phyloP scores from a whole-genome alignment of 1,140 invertebrate genomes.

The Drosophila murphyi region DNA sequence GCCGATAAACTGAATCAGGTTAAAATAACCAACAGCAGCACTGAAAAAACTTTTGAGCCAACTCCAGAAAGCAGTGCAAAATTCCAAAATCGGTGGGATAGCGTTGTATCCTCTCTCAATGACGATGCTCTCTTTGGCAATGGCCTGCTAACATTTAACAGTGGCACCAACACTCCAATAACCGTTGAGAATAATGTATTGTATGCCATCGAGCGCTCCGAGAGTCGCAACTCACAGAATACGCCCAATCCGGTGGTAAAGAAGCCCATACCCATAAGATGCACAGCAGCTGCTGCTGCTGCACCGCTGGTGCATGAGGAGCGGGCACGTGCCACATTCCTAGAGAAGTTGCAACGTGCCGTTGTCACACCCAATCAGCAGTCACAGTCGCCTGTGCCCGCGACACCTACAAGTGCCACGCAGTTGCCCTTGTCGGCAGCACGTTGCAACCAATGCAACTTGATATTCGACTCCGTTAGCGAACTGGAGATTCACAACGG shows the following conservation, averaged over 20 bases:
- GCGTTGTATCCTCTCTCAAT: not conserved
- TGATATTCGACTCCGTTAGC: constrained; percentile 68
- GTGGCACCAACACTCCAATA: constrained; percentile 62
- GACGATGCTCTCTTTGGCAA: constrained; percentile 7
- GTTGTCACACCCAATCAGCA: constrained; percentile 36
- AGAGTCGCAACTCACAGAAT: constrained; percentile 61
- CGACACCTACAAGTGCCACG: constrained; percentile 16
- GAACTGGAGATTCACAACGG: constrained; percentile 76
- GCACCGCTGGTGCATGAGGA: constrained; percentile 38
- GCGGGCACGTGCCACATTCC: constrained; percentile 59
- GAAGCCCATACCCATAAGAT: constrained; percentile 70
- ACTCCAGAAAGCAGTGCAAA: not conserved
- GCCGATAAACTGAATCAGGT: constrained; percentile 63
- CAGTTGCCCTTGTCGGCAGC: constrained; percentile 57
- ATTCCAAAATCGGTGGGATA: constrained; percentile 2
- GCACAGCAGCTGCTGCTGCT: constrained; percentile 6
- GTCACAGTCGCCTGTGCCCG: constrained; percentile 21
- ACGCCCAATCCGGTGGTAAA: constrained; percentile 48
- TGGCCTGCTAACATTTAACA: constrained; percentile 29
- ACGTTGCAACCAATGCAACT: constrained; percentile 72
- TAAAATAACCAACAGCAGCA: constrained; percentile 52
- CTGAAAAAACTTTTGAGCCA: constrained; percentile 14
- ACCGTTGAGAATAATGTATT: constrained; percentile 73
- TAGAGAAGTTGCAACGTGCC: constrained; percentile 74
- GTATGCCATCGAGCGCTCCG: constrained; percentile 74